Evolutionary conservation across 2,888 invertebrate species (phyloP).

Genomic region (Cheilosia soror): DNA sequence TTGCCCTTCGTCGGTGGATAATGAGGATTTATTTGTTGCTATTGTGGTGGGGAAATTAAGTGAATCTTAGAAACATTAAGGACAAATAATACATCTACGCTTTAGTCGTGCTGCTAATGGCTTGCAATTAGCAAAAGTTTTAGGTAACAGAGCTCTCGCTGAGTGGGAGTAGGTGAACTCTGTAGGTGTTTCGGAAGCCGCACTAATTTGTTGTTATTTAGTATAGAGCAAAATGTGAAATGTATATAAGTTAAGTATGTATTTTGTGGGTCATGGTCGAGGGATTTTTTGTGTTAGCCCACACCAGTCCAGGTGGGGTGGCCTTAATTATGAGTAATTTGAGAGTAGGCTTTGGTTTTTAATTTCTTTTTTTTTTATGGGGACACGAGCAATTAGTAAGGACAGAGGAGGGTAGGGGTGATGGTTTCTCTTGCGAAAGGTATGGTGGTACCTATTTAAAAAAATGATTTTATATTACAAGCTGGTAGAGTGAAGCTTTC

Average conservation of each 20-base stretch:
- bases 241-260: background rate
- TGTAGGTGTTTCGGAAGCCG: constrained; percentile 51
- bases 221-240: constrained; percentile 7
- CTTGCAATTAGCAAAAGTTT: constrained; percentile 64
- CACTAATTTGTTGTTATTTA: constrained; percentile 49
- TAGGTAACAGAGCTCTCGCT: constrained; percentile 21
- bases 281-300: constrained; percentile 6
- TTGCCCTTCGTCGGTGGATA: constrained; percentile 47
- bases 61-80: constrained; percentile 40
- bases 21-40: constrained; percentile 66
- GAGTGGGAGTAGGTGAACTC: constrained; percentile 10
- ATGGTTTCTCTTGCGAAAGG: too few species aligned
- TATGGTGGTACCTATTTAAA: too few species aligned
- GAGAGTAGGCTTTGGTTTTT: constrained; percentile 27
- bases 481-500: too few species aligned
- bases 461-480: too few species aligned
- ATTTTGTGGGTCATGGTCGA: constrained; percentile 60
- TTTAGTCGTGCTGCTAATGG: constrained; percentile 55
- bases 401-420: background rate
- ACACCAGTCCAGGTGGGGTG: background rate
- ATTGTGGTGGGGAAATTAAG: constrained; percentile 50
- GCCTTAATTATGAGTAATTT: constrained; percentile 69
- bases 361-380: constrained; percentile 6
- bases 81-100: background rate
- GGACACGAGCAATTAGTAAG: constrained; percentile 30